Conservation (phyloP, 2,113 vertebrate species). For the Grammomys surdaster region DNA sequence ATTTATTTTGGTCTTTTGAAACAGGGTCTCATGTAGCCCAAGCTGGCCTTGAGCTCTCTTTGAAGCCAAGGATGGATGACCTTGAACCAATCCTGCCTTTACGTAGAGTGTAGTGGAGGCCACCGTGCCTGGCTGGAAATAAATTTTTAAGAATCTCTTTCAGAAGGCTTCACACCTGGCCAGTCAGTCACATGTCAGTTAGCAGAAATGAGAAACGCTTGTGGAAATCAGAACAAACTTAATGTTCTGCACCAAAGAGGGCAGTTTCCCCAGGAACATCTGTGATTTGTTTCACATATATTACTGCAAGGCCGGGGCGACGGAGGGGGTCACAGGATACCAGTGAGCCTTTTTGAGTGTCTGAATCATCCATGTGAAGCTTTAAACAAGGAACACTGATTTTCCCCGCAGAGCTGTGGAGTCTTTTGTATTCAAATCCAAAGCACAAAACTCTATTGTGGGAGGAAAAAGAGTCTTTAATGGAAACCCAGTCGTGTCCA, state of each 20-base stretch:
- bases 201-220: slow-evolving; percentile 40
- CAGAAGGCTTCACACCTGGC: background rate
- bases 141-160: slow-evolving; percentile 7
- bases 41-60: background rate
- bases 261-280: slow-evolving; percentile 1
- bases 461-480: background rate
- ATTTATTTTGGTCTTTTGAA: background rate
- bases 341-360: background rate
- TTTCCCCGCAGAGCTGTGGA: background rate
- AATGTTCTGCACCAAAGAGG: background rate
- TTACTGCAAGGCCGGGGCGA: background rate
- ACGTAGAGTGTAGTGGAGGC: background rate
- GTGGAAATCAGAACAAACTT: slow-evolving; percentile 20
- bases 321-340: background rate
- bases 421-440: slow-evolving; percentile 73
- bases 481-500: slow-evolving; percentile 53
- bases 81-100: background rate
- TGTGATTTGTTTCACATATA: slow-evolving; percentile 25
- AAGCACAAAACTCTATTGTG: slow-evolving; percentile 59
- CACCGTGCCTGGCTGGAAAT: background rate
- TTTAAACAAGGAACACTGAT: slow-evolving; percentile 56
- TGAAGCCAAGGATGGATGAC: background rate
- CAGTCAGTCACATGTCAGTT: background rate
- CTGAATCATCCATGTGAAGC: slow-evolving; percentile 56
- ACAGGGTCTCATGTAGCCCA: background rate